Base-by-base conservation (phyloP, 2,797 vertebrate species). In the Muraenolepis orangiensis region DNA sequence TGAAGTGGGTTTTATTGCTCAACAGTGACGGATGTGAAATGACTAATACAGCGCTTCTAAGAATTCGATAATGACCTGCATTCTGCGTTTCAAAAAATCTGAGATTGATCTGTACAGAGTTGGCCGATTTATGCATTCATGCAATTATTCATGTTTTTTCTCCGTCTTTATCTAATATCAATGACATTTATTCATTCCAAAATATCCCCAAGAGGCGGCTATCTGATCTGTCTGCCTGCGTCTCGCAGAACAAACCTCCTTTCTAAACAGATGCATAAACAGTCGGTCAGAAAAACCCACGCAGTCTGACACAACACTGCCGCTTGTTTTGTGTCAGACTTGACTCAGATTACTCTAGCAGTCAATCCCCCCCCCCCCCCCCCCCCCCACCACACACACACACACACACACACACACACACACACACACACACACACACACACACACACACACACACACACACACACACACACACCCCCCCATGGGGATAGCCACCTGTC, bases 401-500 rank as follows among this genome's bases (percentile, higher is more conserved):
- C 36, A 38, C 36, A 38, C 36, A 38, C 11, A 38, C 36, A 38
- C 36, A 38, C 40, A 46, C 40, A 46, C 40, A 18, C 40, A 46
- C 40, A 46, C 40, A 46, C 40, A 46, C 16, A 18, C 40, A 46
- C 40, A 46, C 40, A 46, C 40, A 46, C 40, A 46, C 40, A 46
- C 16, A 20, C 18, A 51, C 42, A 51, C n/a, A 26, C 57, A 64
- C 57, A 64, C 57, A 64, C 57, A 64, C 57, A 61, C 57, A 64
- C 57, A 64, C 57, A 64, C 57, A 26, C 57, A 64, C 23, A 64
- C 2, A 12, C 57, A 64, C 57, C 1, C 57, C 90, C 87, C 88
- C 78, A 79, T 85, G 88, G 91, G 91, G 86, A 90, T 88, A 84
- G 90, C 90, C 93, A 94, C 93, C 93, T 93, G 92, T 91, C 91